Evolutionary conservation across 2,113 vertebrate species (phyloP).

Genomic region (Vulpes vulpes): DNA sequence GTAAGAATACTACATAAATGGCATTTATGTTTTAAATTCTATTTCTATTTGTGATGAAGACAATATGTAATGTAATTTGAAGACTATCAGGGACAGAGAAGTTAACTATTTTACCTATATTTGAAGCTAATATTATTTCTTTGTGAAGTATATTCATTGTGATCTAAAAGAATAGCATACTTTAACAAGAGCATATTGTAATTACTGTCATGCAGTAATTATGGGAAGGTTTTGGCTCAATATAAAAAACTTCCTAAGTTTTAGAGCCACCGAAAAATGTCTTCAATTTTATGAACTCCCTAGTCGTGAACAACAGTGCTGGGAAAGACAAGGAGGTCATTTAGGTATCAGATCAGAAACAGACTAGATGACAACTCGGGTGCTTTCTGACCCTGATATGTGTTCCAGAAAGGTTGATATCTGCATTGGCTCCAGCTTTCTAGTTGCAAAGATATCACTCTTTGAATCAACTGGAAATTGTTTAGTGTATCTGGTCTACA

Average conservation of each 20-base stretch:
- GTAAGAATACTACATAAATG: not conserved
- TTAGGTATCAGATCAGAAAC: not conserved
- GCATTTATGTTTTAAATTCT: slow-evolving; percentile 45
- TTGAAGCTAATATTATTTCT: slow-evolving; percentile 63
- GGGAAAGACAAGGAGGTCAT: not conserved
- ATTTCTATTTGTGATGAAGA: slow-evolving; percentile 33
- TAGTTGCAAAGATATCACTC: not conserved
- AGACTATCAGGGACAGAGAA: not conserved
- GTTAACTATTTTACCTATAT: slow-evolving; percentile 35
- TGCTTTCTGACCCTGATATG: not conserved
- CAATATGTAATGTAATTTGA: slow-evolving; percentile 52
- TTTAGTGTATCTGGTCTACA: not conserved
- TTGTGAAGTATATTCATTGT: not conserved
- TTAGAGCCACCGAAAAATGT: slow-evolving; percentile 18
- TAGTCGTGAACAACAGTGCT: not conserved
- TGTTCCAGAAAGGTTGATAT: not conserved
- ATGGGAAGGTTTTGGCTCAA: slow-evolving; percentile 47
- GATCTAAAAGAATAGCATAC: slow-evolving; percentile 41
- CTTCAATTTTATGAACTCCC: slow-evolving; percentile 45
- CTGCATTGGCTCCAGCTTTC: not conserved
- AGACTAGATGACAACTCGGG: not conserved
- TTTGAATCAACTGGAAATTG: not conserved
- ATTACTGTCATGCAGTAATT: slow-evolving; percentile 70
- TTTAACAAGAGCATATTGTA: slow-evolving; percentile 64
- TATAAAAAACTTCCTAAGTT: slow-evolving; percentile 62